Evolutionary conservation across 1,140 invertebrate species (phyloP).

Genomic region (Solen grandis): DNA sequence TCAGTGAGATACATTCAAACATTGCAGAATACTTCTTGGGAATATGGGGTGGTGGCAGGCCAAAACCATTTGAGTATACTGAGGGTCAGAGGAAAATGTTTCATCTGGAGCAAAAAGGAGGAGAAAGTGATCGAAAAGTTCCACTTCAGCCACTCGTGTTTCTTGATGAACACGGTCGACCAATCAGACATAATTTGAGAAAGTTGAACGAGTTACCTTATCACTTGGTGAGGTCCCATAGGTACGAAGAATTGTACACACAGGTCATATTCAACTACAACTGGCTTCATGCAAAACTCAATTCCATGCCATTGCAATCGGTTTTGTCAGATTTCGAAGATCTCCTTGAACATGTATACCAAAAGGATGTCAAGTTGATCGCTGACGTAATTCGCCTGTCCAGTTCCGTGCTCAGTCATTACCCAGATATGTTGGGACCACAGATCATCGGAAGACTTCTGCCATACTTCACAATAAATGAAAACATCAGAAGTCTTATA

Average conservation of each 20-base stretch:
- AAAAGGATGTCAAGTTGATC: constrained; percentile 94
- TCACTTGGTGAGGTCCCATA: constrained; percentile 93
- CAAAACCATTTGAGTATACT: constrained; percentile 98
- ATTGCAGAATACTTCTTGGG: constrained; percentile 99
- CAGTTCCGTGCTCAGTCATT: constrained; percentile 86
- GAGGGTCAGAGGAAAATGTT: constrained; percentile 95
- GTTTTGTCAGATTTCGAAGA: constrained; percentile 98
- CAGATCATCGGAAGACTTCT: constrained; percentile 95
- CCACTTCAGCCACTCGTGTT: constrained; percentile 97
- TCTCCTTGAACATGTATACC: constrained; percentile 88
- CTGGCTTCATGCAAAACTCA: constrained; percentile 97
- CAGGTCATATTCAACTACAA: constrained; percentile 98
- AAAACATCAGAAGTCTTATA: constrained; percentile 91
- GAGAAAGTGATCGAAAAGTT: constrained; percentile 96
- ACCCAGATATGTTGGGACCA: constrained; percentile 97
- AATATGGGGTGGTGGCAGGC: constrained; percentile 88
- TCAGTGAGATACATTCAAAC: constrained; percentile 97
- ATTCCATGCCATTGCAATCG: constrained; percentile 94
- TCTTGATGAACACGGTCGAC: constrained; percentile 90
- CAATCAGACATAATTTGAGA: constrained; percentile 82
- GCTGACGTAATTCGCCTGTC: constrained; percentile 95
- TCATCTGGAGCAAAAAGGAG: constrained; percentile 89
- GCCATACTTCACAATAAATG: constrained; percentile 83
- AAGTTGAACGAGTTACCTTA: constrained; percentile 91
- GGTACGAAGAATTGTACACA: constrained; percentile 95